Evolutionary conservation across 2,888 invertebrate genomes (phyloP).

Genomic region (Urechis unicinctus): DNA sequence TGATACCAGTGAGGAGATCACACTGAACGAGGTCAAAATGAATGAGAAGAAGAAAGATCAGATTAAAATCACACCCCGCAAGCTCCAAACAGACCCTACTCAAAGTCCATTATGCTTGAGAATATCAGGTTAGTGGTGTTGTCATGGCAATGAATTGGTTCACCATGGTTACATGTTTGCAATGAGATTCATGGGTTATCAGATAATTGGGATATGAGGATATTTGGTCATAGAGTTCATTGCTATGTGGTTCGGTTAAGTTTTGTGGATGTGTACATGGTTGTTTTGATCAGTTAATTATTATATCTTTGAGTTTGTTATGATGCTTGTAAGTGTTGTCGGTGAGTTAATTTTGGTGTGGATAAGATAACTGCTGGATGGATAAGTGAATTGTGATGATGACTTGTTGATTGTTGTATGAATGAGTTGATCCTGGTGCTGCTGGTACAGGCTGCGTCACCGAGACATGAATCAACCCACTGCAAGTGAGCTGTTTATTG

Average conservation of each 20-base stretch:
- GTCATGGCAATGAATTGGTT: too few relatives aligned
- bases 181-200: too few relatives aligned
- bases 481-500: slow-evolving; percentile 43
- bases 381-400: too few relatives aligned
- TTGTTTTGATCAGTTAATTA: too few relatives aligned
- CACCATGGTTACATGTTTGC: too few relatives aligned
- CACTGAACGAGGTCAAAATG: slow-evolving; percentile 30
- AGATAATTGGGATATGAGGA: too few relatives aligned
- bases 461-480: slow-evolving; percentile 25
- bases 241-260: too few relatives aligned
- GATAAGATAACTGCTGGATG: too few relatives aligned
- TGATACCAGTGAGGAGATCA: slow-evolving; percentile 35
- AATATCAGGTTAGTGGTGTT: slow-evolving; percentile 38
- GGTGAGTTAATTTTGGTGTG: background rate
- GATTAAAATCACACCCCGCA: slow-evolving; percentile 28
- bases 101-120: slow-evolving; percentile 44
- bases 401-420: background rate
- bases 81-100: slow-evolving; percentile 47
- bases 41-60: slow-evolving; percentile 46
- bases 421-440: background rate
- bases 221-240: too few relatives aligned
- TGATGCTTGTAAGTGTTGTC: background rate
- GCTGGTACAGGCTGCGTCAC: slow-evolving; percentile 30
- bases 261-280: too few relatives aligned
- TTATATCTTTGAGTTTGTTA: background rate